Evolutionary conservation across 2,888 invertebrate species (phyloP).

Genomic region (Xanthorhoe designata): DNA sequence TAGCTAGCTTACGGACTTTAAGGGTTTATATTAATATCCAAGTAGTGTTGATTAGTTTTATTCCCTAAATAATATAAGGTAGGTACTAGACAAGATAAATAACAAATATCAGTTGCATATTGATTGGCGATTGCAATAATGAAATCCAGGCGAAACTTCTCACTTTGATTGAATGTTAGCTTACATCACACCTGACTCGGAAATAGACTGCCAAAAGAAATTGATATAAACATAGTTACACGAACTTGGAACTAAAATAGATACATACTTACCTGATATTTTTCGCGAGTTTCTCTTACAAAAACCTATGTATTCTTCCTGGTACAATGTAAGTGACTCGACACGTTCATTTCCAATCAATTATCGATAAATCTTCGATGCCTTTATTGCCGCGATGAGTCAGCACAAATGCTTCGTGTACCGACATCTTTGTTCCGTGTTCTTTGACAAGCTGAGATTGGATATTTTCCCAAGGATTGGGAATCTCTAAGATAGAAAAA

Average conservation of each 20-base stretch:
- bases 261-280: not conserved
- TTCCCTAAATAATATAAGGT: too few relatives aligned
- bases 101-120: too few relatives aligned
- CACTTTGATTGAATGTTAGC: too few relatives aligned
- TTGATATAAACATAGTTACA: not conserved
- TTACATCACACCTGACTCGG: too few relatives aligned
- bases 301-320: conserved; percentile 14
- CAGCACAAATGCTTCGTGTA: conserved; percentile 43
- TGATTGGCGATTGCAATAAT: too few relatives aligned
- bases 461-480: conserved; percentile 2
- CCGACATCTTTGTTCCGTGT: conserved; percentile 33
- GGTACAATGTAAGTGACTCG: conserved; percentile 48
- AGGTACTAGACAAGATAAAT: too few relatives aligned
- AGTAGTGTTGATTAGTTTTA: too few relatives aligned
- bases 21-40: too few relatives aligned
- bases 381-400: conserved; percentile 49
- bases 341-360: conserved; percentile 50
- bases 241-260: not conserved
- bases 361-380: conserved; percentile 47
- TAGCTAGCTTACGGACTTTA: too few relatives aligned
- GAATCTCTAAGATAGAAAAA: not conserved
- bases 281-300: not conserved
- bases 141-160: too few relatives aligned
- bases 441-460: conserved; percentile 32
- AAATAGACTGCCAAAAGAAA: too few relatives aligned